Percentiles rank a stretch among this genome's conserved stretches.
phyloP scores from a whole-genome alignment of 2,888 invertebrate genomes.

The Hofmannophila pseudospretella region DNA sequence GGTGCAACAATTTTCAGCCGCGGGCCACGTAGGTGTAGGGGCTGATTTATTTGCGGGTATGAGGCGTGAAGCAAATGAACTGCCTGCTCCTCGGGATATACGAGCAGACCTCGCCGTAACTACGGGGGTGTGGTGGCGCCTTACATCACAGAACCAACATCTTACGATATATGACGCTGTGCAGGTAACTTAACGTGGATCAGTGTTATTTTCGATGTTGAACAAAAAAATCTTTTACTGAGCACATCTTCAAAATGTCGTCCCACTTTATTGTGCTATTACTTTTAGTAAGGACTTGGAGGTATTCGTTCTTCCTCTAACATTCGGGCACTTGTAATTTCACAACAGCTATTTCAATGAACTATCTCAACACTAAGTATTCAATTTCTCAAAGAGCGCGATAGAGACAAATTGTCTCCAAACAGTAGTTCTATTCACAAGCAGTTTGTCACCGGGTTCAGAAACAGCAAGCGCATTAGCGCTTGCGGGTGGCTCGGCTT shows the following conservation, averaged over 20 bases:
- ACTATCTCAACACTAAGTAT: too few species aligned
- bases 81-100: slow-evolving; percentile 46
- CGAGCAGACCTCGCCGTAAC: slow-evolving; percentile 51
- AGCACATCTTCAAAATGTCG: too few species aligned
- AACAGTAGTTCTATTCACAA: slow-evolving; percentile 35
- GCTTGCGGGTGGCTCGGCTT: slow-evolving; percentile 38
- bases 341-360: too few species aligned
- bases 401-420: slow-evolving; percentile 14
- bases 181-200: too few species aligned
- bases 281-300: too few species aligned
- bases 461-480: slow-evolving; percentile 39
- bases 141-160: slow-evolving; percentile 28
- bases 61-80: slow-evolving; percentile 66
- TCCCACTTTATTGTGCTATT: too few species aligned
- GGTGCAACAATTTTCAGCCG: slow-evolving; percentile 29
- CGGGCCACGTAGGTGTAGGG: slow-evolving; percentile 42
- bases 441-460: slow-evolving; percentile 40
- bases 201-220: too few species aligned
- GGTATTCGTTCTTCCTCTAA: too few species aligned
- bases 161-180: slow-evolving; percentile 8
- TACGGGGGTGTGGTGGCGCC: slow-evolving; percentile 32
- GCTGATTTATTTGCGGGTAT: slow-evolving; percentile 74
- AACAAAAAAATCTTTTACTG: too few species aligned
- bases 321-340: too few species aligned
- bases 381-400: slow-evolving; percentile 6